These are phyloP conservation scores for Rynchops niger DNA, from an alignment of 2,113 vertebrate species.

Conservation along the genomic window DNA sequence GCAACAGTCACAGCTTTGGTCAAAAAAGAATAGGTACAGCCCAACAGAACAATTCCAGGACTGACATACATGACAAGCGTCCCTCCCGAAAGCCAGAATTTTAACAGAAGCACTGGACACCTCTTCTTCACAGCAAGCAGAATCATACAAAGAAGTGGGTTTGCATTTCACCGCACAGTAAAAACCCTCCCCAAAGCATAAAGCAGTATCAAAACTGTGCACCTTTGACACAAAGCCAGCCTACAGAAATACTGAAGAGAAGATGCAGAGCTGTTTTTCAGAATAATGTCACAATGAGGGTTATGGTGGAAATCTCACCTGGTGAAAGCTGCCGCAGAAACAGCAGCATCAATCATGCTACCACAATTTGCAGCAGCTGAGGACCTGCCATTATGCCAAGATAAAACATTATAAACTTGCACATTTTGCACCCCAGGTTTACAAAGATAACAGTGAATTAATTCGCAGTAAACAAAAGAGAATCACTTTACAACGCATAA, in stretches of 20 bases:
- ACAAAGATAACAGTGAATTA: slow-evolving; percentile 63
- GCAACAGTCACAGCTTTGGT: not conserved
- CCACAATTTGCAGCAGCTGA: not conserved
- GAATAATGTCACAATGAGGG: not conserved
- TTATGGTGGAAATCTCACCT: not conserved
- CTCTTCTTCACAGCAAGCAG: not conserved
- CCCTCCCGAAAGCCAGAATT: not conserved
- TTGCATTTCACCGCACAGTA: not conserved
- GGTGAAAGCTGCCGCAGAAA: not conserved
- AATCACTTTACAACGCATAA: slow-evolving; percentile 53
- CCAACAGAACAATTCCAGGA: not conserved
- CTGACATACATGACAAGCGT: not conserved
- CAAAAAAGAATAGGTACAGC: not conserved
- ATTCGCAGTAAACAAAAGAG: slow-evolving; percentile 69
- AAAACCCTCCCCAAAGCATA: not conserved
- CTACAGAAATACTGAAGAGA: not conserved
- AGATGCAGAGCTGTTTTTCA: fast-evolving
- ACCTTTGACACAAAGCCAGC: not conserved
- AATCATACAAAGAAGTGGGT: not conserved
- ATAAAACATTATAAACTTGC: not conserved
- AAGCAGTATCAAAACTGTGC: not conserved
- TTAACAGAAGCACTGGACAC: not conserved
- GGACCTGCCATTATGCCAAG: not conserved
- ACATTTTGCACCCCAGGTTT: slow-evolving; percentile 3
- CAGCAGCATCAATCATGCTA: not conserved